A percentile compares a stretch with the other conserved stretches of the same genome.
These are phyloP conservation scores for Enteromius viviparus DNA, from an alignment of 2,797 vertebrate genomes.

Conservation along the genomic window DNA sequence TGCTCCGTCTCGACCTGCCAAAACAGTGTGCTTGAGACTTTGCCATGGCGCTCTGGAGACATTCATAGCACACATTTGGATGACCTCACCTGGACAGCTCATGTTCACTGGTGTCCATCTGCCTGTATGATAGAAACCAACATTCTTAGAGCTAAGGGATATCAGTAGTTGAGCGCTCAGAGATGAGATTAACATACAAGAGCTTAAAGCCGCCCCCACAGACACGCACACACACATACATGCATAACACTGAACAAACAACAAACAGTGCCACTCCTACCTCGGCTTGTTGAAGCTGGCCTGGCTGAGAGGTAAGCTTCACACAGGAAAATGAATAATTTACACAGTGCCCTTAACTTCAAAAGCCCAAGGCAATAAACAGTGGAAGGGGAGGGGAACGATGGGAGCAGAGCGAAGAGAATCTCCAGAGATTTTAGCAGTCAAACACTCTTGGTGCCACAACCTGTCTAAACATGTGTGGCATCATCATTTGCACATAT, in stretches of 20 bases:
- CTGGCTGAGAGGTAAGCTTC: conserved; percentile 70
- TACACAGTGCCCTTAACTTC: conserved; percentile 76
- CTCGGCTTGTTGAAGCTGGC: conserved; percentile 68
- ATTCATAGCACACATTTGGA: conserved; percentile 33
- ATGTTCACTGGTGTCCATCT: conserved; percentile 18
- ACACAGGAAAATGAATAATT: conserved; percentile 78
- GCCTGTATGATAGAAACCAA: background rate
- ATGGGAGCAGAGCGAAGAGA: conserved; percentile 21
- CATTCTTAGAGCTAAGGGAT: background rate
- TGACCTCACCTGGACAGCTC: conserved; percentile 27
- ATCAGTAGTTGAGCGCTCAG: background rate
- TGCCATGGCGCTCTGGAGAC: conserved; percentile 29
- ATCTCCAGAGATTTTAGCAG: conserved; percentile 24
- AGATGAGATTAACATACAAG: conserved; percentile 46
- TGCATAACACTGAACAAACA: conserved; percentile 43
- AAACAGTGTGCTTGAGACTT: conserved; percentile 7
- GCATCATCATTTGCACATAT: conserved; percentile 6
- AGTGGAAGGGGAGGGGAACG: conserved; percentile 53
- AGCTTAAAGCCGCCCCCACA: conserved; percentile 32
- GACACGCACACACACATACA: conserved; percentile 30
- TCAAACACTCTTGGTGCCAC: conserved; percentile 17
- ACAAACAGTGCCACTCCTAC: conserved; percentile 56
- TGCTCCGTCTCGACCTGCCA: conserved; percentile 35
- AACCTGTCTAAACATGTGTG: conserved; percentile 27
- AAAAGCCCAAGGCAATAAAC: conserved; percentile 76